A percentile compares a stretch with the other conserved stretches of the same genome.
Evolutionary conservation across 1,140 invertebrate genomes (phyloP).

Genomic region (Papilio dardanus): DNA sequence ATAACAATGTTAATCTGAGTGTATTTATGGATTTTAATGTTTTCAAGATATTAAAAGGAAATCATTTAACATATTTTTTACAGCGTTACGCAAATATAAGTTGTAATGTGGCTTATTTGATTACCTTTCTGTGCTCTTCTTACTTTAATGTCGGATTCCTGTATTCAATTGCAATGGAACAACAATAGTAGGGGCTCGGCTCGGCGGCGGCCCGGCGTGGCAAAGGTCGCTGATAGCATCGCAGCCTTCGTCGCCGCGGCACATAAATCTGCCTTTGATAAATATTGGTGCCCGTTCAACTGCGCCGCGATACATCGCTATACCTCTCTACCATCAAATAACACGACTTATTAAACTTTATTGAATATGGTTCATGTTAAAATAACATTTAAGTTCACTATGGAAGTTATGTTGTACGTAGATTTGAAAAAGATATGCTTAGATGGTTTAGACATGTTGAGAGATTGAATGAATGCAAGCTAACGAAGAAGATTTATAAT

Average conservation of each 20-base stretch:
- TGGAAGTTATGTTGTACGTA: background rate
- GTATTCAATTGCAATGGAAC: constrained; percentile 7
- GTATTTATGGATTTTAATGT: too few species aligned
- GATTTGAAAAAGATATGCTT: too few species aligned
- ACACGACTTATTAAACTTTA: constrained; percentile 37
- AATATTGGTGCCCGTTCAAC: constrained; percentile 79
- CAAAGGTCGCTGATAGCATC: constrained; percentile 68
- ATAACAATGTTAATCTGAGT: too few species aligned
- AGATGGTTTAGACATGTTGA: too few species aligned
- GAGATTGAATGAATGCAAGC: too few species aligned
- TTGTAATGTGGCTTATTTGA: constrained; percentile 6
- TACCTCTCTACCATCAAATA: constrained; percentile 44
- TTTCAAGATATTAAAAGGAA: too few species aligned
- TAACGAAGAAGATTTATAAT: too few species aligned
- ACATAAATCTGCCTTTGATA: constrained; percentile 81
- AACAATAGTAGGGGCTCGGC: constrained; percentile 48
- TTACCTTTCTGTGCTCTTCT: background rate
- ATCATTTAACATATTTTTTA: constrained; percentile 26
- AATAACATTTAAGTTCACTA: background rate
- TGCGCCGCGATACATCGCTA: constrained; percentile 50
- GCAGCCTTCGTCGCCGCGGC: constrained; percentile 66
- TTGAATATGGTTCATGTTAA: constrained; percentile 6
- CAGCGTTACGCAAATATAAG: background rate
- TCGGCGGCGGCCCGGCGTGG: constrained; percentile 43
- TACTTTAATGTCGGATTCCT: background rate